phyloP scores from a whole-genome alignment of 2,797 vertebrate genomes.

The Stomatorhinus walkeri region DNA sequence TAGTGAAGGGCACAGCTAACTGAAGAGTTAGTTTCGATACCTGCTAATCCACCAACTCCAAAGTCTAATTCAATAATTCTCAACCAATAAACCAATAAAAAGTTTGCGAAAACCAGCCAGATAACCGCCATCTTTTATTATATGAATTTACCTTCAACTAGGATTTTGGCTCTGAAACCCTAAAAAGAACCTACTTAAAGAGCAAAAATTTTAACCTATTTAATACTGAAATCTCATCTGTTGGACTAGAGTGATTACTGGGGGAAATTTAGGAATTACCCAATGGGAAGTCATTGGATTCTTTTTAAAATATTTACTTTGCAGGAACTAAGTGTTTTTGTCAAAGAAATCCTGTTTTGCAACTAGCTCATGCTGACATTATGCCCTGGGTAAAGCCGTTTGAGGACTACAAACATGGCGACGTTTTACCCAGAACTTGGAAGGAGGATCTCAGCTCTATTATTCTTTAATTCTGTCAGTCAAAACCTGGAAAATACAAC shows the following conservation, averaged over 20 bases:
- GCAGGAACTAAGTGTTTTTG: not conserved
- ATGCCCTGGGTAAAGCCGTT: not conserved
- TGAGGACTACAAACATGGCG: not conserved
- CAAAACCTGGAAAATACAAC: not conserved
- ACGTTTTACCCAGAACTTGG: not conserved
- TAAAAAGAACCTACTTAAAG: not conserved
- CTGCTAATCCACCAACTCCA: not conserved
- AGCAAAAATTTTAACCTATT: not conserved
- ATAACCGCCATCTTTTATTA: not conserved
- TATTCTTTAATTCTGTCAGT: not conserved
- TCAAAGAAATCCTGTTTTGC: not conserved
- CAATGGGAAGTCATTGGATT: not conserved
- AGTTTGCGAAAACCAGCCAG: not conserved
- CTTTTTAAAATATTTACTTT: not conserved
- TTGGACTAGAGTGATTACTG: not conserved
- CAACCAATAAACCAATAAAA: not conserved
- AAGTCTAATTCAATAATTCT: not conserved
- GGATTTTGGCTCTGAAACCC: not conserved
- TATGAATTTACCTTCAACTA: not conserved
- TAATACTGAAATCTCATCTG: not conserved
- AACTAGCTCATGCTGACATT: not conserved
- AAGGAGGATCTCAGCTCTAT: not conserved
- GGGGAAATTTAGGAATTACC: not conserved
- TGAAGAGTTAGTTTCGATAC: not conserved
- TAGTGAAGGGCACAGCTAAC: not conserved